These are phyloP conservation scores for Corythoichthys intestinalis DNA, from an alignment of 2,113 vertebrate genomes.

Conservation along the genomic window DNA sequence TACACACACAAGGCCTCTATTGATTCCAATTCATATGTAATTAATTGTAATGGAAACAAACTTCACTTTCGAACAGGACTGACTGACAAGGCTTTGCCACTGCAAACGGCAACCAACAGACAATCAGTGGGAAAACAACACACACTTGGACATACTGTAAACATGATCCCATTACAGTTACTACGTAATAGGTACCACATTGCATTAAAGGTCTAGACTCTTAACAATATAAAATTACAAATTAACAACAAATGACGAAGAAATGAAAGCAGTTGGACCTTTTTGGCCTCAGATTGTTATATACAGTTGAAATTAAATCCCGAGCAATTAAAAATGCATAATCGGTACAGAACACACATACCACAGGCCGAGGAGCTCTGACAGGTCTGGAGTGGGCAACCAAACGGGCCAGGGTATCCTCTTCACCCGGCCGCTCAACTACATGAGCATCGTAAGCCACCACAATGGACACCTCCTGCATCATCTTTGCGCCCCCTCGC, in stretches of 20 bases:
- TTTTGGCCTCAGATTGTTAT: not conserved
- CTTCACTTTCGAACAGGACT: slow-evolving; percentile 1
- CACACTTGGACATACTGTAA: slow-evolving; percentile 14
- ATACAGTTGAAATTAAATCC: not conserved
- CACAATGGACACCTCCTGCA: slow-evolving; percentile 94
- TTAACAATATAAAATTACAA: not conserved
- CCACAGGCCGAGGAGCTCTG: slow-evolving; percentile 83
- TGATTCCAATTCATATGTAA: slow-evolving; percentile 34
- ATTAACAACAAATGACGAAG: not conserved
- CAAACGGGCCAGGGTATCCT: slow-evolving; percentile 85
- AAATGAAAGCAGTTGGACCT: not conserved
- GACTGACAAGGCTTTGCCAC: slow-evolving; percentile 16
- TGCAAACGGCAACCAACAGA: slow-evolving; percentile 22
- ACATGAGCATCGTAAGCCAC: slow-evolving; percentile 95
- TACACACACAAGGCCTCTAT: slow-evolving; percentile 25
- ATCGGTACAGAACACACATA: slow-evolving; percentile 70
- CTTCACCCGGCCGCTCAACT: slow-evolving; percentile 84
- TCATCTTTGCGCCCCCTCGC: slow-evolving; percentile 77
- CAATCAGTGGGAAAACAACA: slow-evolving; percentile 13
- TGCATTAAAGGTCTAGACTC: not conserved
- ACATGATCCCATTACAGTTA: not conserved
- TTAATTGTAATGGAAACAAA: slow-evolving; percentile 44
- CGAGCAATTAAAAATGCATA: not conserved
- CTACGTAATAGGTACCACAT: slow-evolving; percentile 5
- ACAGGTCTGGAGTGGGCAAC: slow-evolving; percentile 89